Evolutionary conservation across 2,797 vertebrate genomes (phyloP).

Genomic region (Rhabdophis nuchalis): DNA sequence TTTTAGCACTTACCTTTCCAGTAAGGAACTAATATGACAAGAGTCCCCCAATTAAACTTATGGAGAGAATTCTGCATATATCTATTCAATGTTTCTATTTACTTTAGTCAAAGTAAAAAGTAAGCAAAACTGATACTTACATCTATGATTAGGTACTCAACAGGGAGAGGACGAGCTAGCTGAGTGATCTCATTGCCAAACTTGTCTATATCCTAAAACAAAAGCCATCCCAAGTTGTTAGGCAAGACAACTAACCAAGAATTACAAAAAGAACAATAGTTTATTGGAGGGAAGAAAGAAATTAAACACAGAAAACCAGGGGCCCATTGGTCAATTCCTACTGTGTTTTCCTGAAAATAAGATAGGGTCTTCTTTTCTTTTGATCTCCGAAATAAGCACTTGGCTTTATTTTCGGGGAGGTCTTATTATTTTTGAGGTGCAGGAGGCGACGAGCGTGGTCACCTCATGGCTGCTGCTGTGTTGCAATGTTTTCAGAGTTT

Average conservation of each 20-base stretch:
- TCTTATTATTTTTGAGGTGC: too few relatives aligned
- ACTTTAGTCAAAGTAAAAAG: not conserved
- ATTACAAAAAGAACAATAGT: not conserved
- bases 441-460: too few relatives aligned
- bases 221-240: not conserved
- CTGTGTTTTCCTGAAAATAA: too few relatives aligned
- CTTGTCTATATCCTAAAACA: constrained; percentile 90
- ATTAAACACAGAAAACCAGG: not conserved
- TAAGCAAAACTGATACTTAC: constrained; percentile 73
- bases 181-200: constrained; percentile 98
- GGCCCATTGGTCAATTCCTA: not conserved
- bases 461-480: too few relatives aligned
- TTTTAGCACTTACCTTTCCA: not conserved
- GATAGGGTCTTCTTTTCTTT: too few relatives aligned
- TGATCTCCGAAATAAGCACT: too few relatives aligned
- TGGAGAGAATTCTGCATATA: not conserved
- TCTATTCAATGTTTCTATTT: not conserved
- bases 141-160: constrained; percentile 97
- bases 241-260: not conserved
- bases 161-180: constrained; percentile 92
- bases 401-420: too few relatives aligned
- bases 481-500: too few relatives aligned
- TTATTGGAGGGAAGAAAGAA: not conserved
- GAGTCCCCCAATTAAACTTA: not conserved
- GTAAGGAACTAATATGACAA: not conserved